Percentiles rank a stretch among this genome's conserved stretches.
Evolutionary conservation across 2,113 vertebrate genomes (phyloP).

Genomic region (Megatriorchis doriae): DNA sequence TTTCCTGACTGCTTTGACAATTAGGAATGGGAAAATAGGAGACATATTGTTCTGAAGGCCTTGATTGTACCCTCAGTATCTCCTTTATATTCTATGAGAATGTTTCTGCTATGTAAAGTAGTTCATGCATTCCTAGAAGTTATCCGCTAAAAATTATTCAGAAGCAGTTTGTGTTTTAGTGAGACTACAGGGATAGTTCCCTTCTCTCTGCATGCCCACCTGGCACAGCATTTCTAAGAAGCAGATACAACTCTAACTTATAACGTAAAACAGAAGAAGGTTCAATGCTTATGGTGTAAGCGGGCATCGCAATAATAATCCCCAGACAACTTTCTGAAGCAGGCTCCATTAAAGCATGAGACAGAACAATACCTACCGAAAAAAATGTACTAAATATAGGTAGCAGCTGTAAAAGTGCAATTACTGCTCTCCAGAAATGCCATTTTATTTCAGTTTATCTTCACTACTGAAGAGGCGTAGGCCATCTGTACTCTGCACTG

Average conservation of each 20-base stretch:
- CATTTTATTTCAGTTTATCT: slow-evolving; percentile 72
- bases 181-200: neutral
- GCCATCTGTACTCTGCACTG: slow-evolving; percentile 44
- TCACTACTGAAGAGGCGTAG: slow-evolving; percentile 56
- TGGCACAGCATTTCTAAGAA: slow-evolving; percentile 3
- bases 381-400: slow-evolving; percentile 67
- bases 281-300: neutral
- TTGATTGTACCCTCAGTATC: neutral
- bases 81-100: neutral
- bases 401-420: slow-evolving; percentile 62
- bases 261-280: neutral
- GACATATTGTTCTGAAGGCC: neutral
- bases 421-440: slow-evolving; percentile 69
- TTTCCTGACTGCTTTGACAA: neutral
- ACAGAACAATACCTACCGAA: slow-evolving; percentile 62
- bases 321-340: slow-evolving; percentile 37
- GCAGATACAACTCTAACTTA: neutral
- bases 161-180: neutral
- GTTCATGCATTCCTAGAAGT: slow-evolving; percentile 39
- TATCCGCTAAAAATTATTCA: neutral
- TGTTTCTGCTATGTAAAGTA: neutral
- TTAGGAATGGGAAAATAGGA: neutral
- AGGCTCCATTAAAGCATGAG: slow-evolving; percentile 43
- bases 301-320: slow-evolving; percentile 18
- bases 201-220: slow-evolving; percentile 33